Evolutionary conservation across 2,113 vertebrate species (phyloP).

Genomic region (Gopherus evgoodei): DNA sequence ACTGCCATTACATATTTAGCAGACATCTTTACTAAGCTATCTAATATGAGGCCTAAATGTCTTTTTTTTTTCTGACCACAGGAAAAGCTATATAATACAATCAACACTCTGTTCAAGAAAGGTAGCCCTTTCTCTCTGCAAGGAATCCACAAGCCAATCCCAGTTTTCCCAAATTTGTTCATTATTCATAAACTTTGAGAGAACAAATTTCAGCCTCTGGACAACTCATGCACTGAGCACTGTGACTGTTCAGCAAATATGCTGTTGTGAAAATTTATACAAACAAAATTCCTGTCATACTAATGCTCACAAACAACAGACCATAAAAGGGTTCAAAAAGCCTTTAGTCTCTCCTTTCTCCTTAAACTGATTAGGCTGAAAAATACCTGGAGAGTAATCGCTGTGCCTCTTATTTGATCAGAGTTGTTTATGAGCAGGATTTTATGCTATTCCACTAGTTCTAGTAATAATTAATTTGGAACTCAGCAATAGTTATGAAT

Average conservation of each 20-base stretch:
- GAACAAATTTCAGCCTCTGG: not conserved
- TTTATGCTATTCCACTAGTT: not conserved
- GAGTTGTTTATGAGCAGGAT: not conserved
- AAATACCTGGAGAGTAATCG: too few relatives aligned
- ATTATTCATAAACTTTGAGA: not conserved
- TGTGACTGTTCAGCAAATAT: not conserved
- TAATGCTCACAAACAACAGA: not conserved
- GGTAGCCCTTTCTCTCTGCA: not conserved
- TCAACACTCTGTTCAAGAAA: not conserved
- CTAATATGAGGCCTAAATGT: not conserved
- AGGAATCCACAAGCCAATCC: not conserved
- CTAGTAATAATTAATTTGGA: not conserved
- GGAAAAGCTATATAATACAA: not conserved
- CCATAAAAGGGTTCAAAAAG: not conserved
- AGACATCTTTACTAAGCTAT: not conserved
- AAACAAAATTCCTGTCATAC: not conserved
- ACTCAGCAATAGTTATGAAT: not conserved
- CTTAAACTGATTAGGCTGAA: too few relatives aligned
- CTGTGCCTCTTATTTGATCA: not conserved
- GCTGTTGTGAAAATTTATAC: not conserved
- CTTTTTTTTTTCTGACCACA: not conserved
- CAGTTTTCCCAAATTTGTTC: not conserved
- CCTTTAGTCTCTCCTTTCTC: too few relatives aligned
- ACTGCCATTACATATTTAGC: not conserved
- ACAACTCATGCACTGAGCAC: not conserved